Percentiles rank a stretch among this genome's conserved stretches.
These are phyloP conservation scores for Acestrorhynchus altus DNA, from an alignment of 2,797 vertebrate genomes.

Conservation along the genomic window DNA sequence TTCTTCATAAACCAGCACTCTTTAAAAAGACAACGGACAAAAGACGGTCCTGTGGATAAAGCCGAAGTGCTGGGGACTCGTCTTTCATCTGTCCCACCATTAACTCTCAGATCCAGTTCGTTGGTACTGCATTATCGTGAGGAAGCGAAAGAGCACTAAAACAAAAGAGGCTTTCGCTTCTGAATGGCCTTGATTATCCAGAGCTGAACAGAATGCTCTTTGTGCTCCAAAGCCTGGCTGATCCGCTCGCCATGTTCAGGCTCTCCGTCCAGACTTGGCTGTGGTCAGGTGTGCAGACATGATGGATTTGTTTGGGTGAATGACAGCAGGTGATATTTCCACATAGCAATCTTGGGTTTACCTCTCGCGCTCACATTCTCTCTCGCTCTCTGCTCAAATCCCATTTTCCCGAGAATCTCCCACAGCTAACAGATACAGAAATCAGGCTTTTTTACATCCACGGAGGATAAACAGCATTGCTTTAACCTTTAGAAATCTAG, in stretches of 20 bases:
- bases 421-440: no score
- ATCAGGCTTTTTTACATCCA: not conserved
- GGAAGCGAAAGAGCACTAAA: not conserved
- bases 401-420: not conserved
- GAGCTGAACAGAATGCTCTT: not conserved
- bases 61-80: not conserved
- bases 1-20: not conserved
- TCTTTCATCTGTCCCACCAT: conserved; percentile 2
- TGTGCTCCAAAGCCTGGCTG: conserved; percentile 2
- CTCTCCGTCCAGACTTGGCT: not conserved
- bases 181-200: not conserved
- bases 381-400: conserved; percentile 2
- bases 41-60: not conserved
- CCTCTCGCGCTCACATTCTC: no score
- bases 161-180: conserved; percentile 9
- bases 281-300: conserved; percentile 13
- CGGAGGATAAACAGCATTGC: not conserved
- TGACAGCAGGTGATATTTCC: conserved; percentile 38
- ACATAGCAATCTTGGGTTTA: conserved; percentile 47
- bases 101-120: not conserved
- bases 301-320: conserved; percentile 16
- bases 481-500: no score
- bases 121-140: not conserved
- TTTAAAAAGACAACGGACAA: not conserved
- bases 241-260: not conserved